Evolutionary conservation across 2,113 vertebrate species (phyloP).

Genomic region (Tringa solitaria): DNA sequence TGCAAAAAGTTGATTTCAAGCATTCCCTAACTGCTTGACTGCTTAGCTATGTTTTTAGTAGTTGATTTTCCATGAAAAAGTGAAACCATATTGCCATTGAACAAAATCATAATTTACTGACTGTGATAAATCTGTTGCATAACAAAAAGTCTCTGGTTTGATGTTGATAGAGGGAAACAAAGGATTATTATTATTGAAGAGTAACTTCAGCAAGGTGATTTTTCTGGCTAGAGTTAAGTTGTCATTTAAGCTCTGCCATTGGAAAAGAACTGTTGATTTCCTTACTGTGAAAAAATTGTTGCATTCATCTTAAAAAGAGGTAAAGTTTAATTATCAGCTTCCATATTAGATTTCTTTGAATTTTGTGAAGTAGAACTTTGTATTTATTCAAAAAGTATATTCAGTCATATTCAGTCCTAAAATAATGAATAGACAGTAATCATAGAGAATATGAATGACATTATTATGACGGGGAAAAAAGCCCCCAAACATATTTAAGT

Average conservation of each 20-base stretch:
- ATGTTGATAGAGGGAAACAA: neutral
- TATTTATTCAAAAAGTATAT: neutral
- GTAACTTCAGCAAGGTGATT: neutral
- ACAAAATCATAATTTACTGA: neutral
- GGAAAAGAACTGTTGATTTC: neutral
- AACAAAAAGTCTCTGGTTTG: neutral
- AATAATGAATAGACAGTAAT: neutral
- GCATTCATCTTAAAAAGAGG: neutral
- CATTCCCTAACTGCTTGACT: neutral
- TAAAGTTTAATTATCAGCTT: neutral
- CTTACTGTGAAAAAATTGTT: neutral
- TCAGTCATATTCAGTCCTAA: neutral
- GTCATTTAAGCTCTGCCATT: neutral
- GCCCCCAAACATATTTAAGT: neutral
- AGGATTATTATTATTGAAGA: neutral
- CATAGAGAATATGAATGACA: neutral
- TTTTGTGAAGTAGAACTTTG: neutral
- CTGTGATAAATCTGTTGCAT: neutral
- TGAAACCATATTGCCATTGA: neutral
- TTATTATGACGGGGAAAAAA: neutral
- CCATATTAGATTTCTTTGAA: neutral
- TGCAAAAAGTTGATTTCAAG: neutral
- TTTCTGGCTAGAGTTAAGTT: neutral
- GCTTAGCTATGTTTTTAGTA: neutral
- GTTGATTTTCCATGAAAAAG: neutral